These are phyloP conservation scores for Pseudotriccus pelzelni DNA, from an alignment of 2,797 vertebrate species.

Conservation along the genomic window DNA sequence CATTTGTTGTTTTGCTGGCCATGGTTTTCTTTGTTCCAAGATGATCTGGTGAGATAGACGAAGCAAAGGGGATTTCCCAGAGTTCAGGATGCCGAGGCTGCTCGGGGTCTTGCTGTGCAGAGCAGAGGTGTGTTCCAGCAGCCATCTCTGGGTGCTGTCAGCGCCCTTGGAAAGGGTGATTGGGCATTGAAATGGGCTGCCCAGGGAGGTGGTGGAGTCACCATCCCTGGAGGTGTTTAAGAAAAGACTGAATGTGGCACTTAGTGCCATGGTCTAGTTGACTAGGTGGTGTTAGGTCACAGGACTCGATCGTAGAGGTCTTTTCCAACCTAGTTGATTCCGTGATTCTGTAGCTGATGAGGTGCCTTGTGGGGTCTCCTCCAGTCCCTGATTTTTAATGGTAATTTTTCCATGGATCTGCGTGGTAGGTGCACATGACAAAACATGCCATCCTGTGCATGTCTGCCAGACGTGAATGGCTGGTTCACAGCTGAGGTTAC, in stretches of 20 bases:
- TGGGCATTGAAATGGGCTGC: neutral
- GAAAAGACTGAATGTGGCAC: neutral
- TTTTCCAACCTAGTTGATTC: neutral
- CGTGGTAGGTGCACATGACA: neutral
- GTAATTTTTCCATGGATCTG: neutral
- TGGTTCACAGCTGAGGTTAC: neutral
- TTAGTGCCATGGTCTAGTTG: neutral
- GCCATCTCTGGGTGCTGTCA: fast-evolving
- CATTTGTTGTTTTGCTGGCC: neutral
- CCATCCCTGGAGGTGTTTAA: neutral
- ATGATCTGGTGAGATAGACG: neutral
- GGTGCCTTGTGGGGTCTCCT: neutral
- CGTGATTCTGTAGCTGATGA: neutral
- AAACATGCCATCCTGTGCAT: fast-evolving
- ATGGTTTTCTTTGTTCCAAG: neutral
- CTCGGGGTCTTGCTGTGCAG: fast-evolving
- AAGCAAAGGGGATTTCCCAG: neutral
- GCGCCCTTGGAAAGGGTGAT: neutral
- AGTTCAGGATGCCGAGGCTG: neutral
- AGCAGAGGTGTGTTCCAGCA: neutral
- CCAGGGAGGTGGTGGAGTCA: neutral
- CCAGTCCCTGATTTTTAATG: neutral
- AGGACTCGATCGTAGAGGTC: neutral
- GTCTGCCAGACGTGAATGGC: neutral
- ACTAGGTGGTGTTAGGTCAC: neutral